Percentiles rank a stretch among this genome's conserved stretches.
Evolutionary conservation across 2,113 vertebrate genomes (phyloP).

Genomic region (Noturus placidus): DNA sequence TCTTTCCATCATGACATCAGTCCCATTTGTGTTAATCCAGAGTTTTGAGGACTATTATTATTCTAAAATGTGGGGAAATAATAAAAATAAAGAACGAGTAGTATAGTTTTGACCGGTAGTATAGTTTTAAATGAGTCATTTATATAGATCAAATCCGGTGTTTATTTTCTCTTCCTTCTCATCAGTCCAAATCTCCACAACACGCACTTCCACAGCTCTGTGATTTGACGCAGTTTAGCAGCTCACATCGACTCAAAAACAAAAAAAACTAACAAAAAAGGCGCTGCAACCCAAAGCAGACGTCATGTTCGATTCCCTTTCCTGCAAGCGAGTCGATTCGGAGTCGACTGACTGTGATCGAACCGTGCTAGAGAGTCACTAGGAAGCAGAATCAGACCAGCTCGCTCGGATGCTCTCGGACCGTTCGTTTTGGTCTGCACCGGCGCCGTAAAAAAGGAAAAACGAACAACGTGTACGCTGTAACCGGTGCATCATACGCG

Average conservation of each 20-base stretch:
- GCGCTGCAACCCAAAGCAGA: background rate
- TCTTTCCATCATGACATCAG: too few species aligned
- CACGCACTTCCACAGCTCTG: background rate
- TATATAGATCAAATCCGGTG: background rate
- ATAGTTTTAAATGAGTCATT: background rate
- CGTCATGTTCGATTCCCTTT: background rate
- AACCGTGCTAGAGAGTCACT: background rate
- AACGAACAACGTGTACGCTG: background rate
- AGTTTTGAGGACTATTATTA: too few species aligned
- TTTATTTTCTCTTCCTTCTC: background rate
- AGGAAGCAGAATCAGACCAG: background rate
- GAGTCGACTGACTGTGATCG: background rate
- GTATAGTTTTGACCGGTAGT: too few species aligned
- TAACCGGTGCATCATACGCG: background rate
- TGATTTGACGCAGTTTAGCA: background rate
- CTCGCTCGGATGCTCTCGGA: background rate
- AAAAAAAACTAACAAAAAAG: background rate
- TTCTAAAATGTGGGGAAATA: too few species aligned
- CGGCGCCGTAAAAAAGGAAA: background rate
- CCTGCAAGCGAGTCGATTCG: background rate
- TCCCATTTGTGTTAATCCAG: too few species aligned
- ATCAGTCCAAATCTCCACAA: background rate
- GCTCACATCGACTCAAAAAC: background rate
- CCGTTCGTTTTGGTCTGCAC: background rate
- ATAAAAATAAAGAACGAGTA: too few species aligned